These are phyloP conservation scores for Zosterops japonicus DNA, from an alignment of 2,113 vertebrate genomes.

Conservation along the genomic window DNA sequence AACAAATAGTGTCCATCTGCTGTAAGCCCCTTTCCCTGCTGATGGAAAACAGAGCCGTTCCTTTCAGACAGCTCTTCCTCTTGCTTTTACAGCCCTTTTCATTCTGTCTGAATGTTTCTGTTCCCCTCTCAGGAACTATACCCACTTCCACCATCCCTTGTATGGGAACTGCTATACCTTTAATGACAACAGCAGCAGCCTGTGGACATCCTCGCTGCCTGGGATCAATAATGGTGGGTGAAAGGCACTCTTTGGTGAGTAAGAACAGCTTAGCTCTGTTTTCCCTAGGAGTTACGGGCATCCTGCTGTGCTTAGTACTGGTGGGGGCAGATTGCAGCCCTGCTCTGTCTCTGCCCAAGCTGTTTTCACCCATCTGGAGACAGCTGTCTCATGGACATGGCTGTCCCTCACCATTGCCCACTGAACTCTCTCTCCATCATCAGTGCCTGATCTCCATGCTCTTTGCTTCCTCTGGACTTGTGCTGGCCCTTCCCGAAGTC, in stretches of 20 bases:
- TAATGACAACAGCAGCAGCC: constrained; percentile 73
- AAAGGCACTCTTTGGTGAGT: background rate
- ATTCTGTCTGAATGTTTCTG: background rate
- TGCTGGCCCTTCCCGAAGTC: background rate
- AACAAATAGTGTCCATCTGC: constrained; percentile 32
- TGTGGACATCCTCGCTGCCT: constrained; percentile 80
- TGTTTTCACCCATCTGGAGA: background rate
- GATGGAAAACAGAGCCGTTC: background rate
- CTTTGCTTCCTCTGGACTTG: background rate
- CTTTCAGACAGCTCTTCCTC: background rate
- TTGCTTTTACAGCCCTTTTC: background rate
- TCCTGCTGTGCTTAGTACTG: background rate
- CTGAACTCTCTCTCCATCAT: background rate
- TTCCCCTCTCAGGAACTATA: constrained; percentile 73
- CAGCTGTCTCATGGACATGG: background rate
- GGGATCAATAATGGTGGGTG: constrained; percentile 81
- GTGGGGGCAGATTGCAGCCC: background rate
- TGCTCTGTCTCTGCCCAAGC: background rate
- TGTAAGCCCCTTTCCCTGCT: constrained; percentile 3
- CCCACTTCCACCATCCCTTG: constrained; percentile 79
- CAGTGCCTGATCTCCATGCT: background rate
- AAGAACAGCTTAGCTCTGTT: background rate
- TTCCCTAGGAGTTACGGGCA: background rate
- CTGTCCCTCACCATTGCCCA: background rate
- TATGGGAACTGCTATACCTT: constrained; percentile 85